Evolutionary conservation across 2,113 vertebrate genomes (phyloP).

Genomic region (Toxostoma redivivum): DNA sequence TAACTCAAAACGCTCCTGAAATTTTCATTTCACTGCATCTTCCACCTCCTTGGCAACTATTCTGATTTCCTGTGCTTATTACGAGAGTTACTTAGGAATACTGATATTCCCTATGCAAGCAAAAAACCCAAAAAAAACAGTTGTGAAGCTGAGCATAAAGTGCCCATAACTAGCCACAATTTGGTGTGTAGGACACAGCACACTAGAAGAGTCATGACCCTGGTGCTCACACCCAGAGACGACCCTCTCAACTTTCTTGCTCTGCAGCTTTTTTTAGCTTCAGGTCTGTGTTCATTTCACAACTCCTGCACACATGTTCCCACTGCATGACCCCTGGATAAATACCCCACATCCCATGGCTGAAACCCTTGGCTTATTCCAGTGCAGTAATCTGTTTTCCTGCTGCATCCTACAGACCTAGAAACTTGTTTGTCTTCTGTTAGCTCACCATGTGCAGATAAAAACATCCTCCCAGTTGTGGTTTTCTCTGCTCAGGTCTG

Average conservation of each 20-base stretch:
- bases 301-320: neutral
- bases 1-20: neutral
- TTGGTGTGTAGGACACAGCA: neutral
- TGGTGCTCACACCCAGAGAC: neutral
- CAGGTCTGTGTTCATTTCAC: neutral
- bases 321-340: neutral
- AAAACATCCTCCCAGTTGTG: neutral
- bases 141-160: neutral
- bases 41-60: neutral
- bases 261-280: neutral
- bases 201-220: neutral
- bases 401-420: neutral
- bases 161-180: neutral
- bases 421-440: neutral
- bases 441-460: neutral
- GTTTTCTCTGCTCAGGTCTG: neutral
- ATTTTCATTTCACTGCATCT: constrained; percentile 1
- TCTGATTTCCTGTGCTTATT: neutral
- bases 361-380: neutral
- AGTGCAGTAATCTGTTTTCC: neutral
- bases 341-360: neutral
- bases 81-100: neutral
- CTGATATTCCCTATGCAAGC: neutral
- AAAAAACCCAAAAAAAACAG: neutral
- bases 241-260: neutral